These are phyloP conservation scores for Maniola jurtina DNA, from an alignment of 1,140 invertebrate genomes.

Conservation along the genomic window DNA sequence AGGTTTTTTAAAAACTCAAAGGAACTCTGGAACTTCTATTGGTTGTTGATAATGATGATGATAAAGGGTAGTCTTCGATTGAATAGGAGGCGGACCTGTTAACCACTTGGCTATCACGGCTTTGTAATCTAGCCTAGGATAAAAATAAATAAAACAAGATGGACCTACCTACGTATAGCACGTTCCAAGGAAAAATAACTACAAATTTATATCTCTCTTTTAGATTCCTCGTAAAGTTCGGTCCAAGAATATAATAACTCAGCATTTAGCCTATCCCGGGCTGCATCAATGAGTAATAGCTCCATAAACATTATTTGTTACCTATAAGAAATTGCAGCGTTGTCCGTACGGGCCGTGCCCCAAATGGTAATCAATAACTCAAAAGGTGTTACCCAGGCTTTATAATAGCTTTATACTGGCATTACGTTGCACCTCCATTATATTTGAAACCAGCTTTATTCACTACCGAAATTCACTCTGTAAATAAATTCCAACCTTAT, in stretches of 20 bases:
- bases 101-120: too few species aligned
- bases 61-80: too few species aligned
- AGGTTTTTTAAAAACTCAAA: too few species aligned
- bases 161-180: too few species aligned
- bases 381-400: constrained; percentile 35
- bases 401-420: constrained; percentile 34
- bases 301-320: constrained; percentile 31
- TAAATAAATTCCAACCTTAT: constrained; percentile 12
- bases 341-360: constrained; percentile 27
- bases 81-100: too few species aligned
- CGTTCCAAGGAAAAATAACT: background rate
- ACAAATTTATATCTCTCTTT: background rate
- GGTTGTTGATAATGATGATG: background rate
- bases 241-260: background rate
- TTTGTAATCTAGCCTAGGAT: too few species aligned
- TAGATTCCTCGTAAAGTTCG: background rate
- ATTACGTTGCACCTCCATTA: constrained; percentile 36
- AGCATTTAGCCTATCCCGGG: background rate
- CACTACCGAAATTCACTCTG: constrained; percentile 1
- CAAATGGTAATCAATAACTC: constrained; percentile 38
- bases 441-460: constrained; percentile 26
- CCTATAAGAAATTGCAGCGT: constrained; percentile 30
- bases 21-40: too few species aligned
- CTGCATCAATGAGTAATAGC: constrained; percentile 27
- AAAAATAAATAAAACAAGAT: too few species aligned